A percentile compares a stretch with the other conserved stretches of the same genome.
Evolutionary conservation across 2,113 vertebrate species (phyloP).

Genomic region (Myotis lucifugus): DNA sequence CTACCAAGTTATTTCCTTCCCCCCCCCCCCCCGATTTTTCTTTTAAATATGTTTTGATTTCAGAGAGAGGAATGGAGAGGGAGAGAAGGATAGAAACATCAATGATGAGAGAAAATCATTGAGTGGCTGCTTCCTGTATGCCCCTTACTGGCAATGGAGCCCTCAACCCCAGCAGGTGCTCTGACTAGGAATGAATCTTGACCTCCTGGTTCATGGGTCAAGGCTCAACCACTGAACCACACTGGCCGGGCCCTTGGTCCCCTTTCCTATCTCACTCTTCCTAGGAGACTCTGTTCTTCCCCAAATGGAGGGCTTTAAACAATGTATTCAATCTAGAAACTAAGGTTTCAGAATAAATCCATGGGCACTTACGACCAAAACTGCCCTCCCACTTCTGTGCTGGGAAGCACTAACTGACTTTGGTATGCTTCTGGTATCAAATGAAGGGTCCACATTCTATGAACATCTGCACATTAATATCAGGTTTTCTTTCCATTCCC

Average conservation of each 20-base stretch:
- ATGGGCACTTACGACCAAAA: not conserved
- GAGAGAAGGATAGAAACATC: no score
- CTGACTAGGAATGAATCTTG: no score
- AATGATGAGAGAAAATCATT: no score
- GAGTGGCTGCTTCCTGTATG: no score
- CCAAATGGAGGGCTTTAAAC: not conserved
- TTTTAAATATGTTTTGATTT: no score
- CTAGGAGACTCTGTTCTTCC: not conserved
- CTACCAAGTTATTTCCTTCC: not conserved
- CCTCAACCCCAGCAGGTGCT: no score
- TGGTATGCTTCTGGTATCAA: not conserved
- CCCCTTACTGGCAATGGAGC: no score
- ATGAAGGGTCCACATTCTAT: not conserved
- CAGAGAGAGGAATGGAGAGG: no score
- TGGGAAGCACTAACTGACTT: not conserved
- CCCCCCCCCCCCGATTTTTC: no score
- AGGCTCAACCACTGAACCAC: no score
- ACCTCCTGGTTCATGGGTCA: no score
- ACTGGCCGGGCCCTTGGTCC: no score
- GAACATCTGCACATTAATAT: not conserved
- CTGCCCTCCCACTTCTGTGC: not conserved
- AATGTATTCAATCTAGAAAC: not conserved
- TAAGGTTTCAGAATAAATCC: constrained; percentile 14
- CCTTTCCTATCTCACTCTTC: not conserved
- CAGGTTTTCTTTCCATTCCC: not conserved